Base-by-base conservation (phyloP, 2,888 invertebrate genomes). In the Hipparchia semele region DNA sequence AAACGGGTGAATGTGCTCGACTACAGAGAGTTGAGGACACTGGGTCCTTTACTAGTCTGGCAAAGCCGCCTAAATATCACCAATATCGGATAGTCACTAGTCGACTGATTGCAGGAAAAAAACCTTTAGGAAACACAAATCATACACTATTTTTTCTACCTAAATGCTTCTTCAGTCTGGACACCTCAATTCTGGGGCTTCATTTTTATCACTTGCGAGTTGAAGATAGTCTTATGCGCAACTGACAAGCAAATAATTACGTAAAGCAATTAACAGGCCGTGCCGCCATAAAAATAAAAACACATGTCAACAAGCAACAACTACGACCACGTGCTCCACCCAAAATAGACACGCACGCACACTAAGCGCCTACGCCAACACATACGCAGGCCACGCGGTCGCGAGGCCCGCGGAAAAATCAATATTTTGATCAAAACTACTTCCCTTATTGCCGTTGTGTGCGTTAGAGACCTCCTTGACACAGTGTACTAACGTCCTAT, bases 401-500 rank as follows among this genome's bases (percentile, higher is more conserved):
- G 85, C 87, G 81, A 84, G 83, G 83, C 89, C 87, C 86, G 89
- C 89, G 89, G 92, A 92, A 93, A 94, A 94, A 94, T 94, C 93
- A 93, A 94, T 94, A 94, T 93, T 94, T 92, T 92, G 90, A 94
- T 92, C 93, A 92, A 92, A 94, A 92, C 91, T 91, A 90, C 92
- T 92, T 93, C 93, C 93, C 91, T 88, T 86, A 88, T 80, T 84
- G 82, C 82, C 80, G 78, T 77, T 87, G 92, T 92, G 92, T 92
- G 92, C 83, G 87, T 87, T 77, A 81, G 80, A 81, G 79, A 81
- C 86, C 83, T 83, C 81, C 78, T 73, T 72, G 71, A 70, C 54
- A 77, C 76, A 64, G 75, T 79, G 73, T 75, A 79, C 70, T 77
- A 88, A 87, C 80, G 86, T 76, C 83, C 76, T 78, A 89, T 82